Evolutionary conservation across 1,140 invertebrate species (phyloP).

Genomic region (Temnothorax longispinosus): DNA sequence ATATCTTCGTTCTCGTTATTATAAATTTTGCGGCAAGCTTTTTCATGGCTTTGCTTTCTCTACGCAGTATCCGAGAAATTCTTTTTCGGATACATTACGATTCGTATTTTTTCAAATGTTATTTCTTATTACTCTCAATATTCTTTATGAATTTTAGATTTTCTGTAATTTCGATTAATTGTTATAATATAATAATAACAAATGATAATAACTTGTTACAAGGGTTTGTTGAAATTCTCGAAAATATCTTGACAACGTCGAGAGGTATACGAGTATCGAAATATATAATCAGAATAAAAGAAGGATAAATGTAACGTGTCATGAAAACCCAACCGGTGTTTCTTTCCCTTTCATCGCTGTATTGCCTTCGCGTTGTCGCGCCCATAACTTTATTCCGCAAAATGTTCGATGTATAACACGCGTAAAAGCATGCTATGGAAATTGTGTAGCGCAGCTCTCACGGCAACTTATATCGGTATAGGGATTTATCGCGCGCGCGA

Average conservation of each 20-base stretch:
- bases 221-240: not conserved
- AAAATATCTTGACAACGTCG: not conserved
- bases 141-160: not conserved
- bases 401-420: slow-evolving; percentile 32
- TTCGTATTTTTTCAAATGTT: not conserved
- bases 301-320: not conserved
- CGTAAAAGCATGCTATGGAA: slow-evolving; percentile 33
- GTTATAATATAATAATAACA: not conserved
- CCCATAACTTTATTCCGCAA: slow-evolving; percentile 30
- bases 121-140: no score
- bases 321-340: not conserved
- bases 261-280: no score
- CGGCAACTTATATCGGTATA: not conserved
- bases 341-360: not conserved
- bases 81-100: not conserved
- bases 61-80: not conserved
- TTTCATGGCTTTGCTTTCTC: not conserved
- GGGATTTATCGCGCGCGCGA: slow-evolving; percentile 45
- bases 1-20: slow-evolving; percentile 53
- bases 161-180: not conserved
- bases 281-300: not conserved
- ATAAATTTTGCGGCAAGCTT: slow-evolving; percentile 65
- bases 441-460: not conserved
- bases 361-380: slow-evolving; percentile 5
- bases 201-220: not conserved